Evolutionary conservation across 23 tunicate species (phyloP), one percentile per base, ranked within the genome.

Genomic region (Diplosoma virens): DNA sequence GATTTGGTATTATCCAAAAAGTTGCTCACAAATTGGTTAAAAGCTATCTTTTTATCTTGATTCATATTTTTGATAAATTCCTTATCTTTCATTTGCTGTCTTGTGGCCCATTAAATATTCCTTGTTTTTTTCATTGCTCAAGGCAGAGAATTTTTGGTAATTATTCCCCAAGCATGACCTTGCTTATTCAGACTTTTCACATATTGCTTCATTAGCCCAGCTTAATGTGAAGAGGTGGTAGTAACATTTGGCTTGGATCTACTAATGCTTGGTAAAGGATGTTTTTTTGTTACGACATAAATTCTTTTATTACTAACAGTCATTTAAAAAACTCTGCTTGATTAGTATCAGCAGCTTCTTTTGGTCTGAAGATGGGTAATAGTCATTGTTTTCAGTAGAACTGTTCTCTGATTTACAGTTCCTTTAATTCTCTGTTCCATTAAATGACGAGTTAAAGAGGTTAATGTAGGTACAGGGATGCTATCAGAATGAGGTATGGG

Each of bases 141-240:
- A 58, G 65, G 65, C 65, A 58, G 65, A 22, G 26, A 58, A 58
- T 58, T 58, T 58, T 58, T 58, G 65, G 65, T 22, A 58, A 58
- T 11, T 58, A 58, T 58, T 11, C 65, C 65, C 65, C 14, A 58
- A 58, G 26, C 65, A 58, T 58, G 65, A 5, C 65, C 65, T 11
- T 46, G 52, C 16, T 46, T 46, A 46, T 46, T 16, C 65, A 58
- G 16, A 22, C 65, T 58, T 58, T 9, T 58, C 65, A 58, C 21
- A 58, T 9, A 9, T 58, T 11, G 20, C 21, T 58, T 58, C 16
- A 9, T 58, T 58, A n/a, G 65, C 65, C 65, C 21, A 58, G 65
- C 65, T 58, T 11, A 58, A 58, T 58, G 65, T 58, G 65, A 58
- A 58, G 65, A 58, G 21, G 65, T 58, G 65, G 65, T 58, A 58